Percentiles rank a stretch among this genome's conserved stretches.
These are phyloP conservation scores for Peromyscus maniculatus DNA, from an alignment of 2,113 vertebrate species.

Conservation along the genomic window DNA sequence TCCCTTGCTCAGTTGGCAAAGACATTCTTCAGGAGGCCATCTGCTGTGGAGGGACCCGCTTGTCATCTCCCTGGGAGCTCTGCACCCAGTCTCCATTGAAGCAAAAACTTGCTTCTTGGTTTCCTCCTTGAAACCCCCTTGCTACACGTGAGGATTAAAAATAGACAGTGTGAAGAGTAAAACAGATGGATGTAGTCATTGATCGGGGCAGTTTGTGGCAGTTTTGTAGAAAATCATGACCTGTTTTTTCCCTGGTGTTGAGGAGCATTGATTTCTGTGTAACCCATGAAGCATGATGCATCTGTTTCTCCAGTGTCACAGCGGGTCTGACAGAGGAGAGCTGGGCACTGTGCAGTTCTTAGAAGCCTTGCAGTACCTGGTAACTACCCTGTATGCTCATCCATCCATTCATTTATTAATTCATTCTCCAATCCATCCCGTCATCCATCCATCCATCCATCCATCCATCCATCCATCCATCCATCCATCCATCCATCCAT, in stretches of 20 bases:
- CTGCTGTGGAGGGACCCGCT: too few species aligned
- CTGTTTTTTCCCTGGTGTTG: not conserved
- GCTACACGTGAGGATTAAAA: not conserved
- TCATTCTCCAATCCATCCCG: too few species aligned
- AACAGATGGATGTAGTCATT: not conserved
- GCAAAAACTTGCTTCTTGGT: not conserved
- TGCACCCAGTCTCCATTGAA: not conserved
- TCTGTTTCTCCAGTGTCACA: not conserved
- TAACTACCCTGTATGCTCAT: not conserved
- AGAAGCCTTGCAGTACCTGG: not conserved
- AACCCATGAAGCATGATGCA: accelerated
- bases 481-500: accelerated
- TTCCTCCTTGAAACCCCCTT: not conserved
- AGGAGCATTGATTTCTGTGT: not conserved
- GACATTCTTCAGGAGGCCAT: not conserved
- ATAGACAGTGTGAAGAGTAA: not conserved
- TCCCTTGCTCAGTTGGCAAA: not conserved
- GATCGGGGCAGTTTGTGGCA: not conserved
- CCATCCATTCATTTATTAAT: not conserved
- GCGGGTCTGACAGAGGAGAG: accelerated
- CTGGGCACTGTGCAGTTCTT: accelerated
- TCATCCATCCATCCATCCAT: not conserved
- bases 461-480: accelerated
- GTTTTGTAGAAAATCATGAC: not conserved
- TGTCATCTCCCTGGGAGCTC: not conserved